These are phyloP conservation scores for Cotesia chilonis DNA, from an alignment of 1,140 invertebrate species.

Conservation along the genomic window DNA sequence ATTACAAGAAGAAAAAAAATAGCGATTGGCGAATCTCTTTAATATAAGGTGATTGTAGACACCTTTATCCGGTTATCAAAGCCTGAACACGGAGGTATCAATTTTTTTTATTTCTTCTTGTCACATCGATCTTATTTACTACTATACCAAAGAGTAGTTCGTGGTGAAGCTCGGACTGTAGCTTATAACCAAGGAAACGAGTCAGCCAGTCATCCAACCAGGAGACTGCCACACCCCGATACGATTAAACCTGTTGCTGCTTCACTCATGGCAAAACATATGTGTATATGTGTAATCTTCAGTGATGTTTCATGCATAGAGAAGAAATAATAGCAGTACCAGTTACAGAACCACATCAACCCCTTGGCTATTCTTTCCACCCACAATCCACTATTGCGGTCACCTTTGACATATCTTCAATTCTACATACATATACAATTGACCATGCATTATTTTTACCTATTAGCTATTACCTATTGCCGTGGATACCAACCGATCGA, in stretches of 20 bases:
- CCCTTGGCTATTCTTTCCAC: slow-evolving; percentile 25
- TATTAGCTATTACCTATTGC: background rate
- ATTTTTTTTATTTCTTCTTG: slow-evolving; percentile 44
- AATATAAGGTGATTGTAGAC: slow-evolving; percentile 26
- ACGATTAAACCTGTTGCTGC: slow-evolving; percentile 62
- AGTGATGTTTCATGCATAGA: slow-evolving; percentile 37
- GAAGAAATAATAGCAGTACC: slow-evolving; percentile 35
- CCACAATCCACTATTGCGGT: background rate
- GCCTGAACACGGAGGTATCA: slow-evolving; percentile 31
- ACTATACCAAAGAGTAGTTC: slow-evolving; percentile 34
- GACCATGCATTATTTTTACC: too few relatives aligned
- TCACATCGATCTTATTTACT: slow-evolving; percentile 53
- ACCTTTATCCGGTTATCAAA: slow-evolving; percentile 32
- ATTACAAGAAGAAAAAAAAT: slow-evolving; percentile 26
- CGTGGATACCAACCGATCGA: slow-evolving; percentile 38
- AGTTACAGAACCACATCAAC: slow-evolving; percentile 20
- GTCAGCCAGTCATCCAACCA: slow-evolving; percentile 38
- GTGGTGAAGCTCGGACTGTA: slow-evolving; percentile 11
- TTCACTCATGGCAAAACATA: slow-evolving; percentile 48
- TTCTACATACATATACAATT: too few relatives aligned
- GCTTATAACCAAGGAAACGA: slow-evolving; percentile 31
- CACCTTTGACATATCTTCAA: slow-evolving; percentile 41
- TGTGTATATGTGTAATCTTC: slow-evolving; percentile 41
- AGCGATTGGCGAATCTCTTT: slow-evolving; percentile 9
- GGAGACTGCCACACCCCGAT: slow-evolving; percentile 56